Evolutionary conservation across 2,888 invertebrate species (phyloP).

Genomic region (Harpalus rufipes): DNA sequence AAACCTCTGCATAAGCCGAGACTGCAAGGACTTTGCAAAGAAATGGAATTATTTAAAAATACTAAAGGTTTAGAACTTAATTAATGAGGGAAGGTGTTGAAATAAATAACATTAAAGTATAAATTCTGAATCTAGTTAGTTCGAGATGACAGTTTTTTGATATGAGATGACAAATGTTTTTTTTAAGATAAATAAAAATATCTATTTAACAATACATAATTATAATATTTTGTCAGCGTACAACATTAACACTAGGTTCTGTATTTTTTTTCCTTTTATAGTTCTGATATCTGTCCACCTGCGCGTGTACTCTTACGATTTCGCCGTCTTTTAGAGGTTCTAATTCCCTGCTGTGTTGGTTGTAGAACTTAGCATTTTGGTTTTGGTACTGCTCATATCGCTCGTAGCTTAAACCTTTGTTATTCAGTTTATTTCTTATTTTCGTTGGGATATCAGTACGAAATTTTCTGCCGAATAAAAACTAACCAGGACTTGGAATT

Average conservation of each 20-base stretch:
- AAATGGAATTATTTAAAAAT: too few species aligned
- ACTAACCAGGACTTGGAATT: constrained; percentile 60
- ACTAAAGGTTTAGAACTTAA: too few species aligned
- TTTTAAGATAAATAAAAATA: too few species aligned
- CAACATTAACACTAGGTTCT: not conserved
- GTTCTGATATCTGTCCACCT: not conserved
- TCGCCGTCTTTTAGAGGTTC: not conserved
- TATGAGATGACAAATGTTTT: too few species aligned
- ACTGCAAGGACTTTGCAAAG: too few species aligned
- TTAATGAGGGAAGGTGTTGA: too few species aligned
- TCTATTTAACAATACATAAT: too few species aligned
- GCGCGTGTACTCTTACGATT: not conserved
- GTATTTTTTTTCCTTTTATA: not conserved
- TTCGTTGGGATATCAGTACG: not conserved
- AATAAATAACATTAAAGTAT: too few species aligned
- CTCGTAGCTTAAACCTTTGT: not conserved
- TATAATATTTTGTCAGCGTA: too few species aligned
- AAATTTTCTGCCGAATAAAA: constrained; percentile 58
- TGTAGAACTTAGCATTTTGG: not conserved
- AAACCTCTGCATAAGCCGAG: too few species aligned
- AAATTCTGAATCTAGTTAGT: too few species aligned
- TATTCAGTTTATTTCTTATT: not conserved
- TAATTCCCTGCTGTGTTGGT: not conserved
- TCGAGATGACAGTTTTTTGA: too few species aligned
- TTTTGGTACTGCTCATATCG: not conserved